These are phyloP conservation scores for Tinea trinotella DNA, from an alignment of 2,888 invertebrate species.

Conservation along the genomic window DNA sequence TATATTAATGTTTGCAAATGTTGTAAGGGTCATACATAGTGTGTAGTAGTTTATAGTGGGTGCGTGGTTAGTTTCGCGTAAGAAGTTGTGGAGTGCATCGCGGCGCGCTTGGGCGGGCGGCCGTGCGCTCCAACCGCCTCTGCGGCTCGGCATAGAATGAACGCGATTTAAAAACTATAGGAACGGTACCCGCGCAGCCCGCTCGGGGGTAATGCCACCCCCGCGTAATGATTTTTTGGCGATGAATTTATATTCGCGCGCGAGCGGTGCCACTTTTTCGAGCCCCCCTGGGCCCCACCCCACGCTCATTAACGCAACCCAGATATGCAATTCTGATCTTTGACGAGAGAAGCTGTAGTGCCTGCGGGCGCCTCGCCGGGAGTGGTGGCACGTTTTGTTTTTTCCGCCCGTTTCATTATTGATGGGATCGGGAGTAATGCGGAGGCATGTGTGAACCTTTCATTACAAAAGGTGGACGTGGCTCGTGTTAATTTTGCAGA, in stretches of 20 bases:
- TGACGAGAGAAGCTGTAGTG: conserved; percentile 73
- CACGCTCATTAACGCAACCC: conserved; percentile 75
- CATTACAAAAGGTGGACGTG: conserved; percentile 72
- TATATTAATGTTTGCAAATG: neutral
- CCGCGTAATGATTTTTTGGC: conserved; percentile 91
- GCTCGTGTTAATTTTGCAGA: conserved; percentile 71
- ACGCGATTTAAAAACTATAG: conserved; percentile 71
- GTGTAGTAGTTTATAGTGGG: conserved; percentile 16
- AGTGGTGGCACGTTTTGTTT: conserved; percentile 70
- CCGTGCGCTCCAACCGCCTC: conserved; percentile 53
- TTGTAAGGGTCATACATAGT: neutral
- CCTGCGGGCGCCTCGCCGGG: conserved; percentile 69
- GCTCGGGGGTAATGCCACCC: conserved; percentile 77
- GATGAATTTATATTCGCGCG: conserved; percentile 83
- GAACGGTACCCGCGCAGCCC: conserved; percentile 64
- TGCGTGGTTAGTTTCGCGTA: conserved; percentile 31
- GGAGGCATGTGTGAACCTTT: conserved; percentile 73
- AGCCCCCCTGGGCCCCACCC: conserved; percentile 53
- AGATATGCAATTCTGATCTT: conserved; percentile 79
- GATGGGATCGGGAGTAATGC: conserved; percentile 72
- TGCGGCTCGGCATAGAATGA: conserved; percentile 64
- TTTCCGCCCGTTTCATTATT: conserved; percentile 74
- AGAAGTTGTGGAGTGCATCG: conserved; percentile 32
- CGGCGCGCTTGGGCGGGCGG: conserved; percentile 36
- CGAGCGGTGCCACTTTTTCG: conserved; percentile 74